phyloP scores from a whole-genome alignment of 2,888 invertebrate genomes.

The Melipona bicolor region DNA sequence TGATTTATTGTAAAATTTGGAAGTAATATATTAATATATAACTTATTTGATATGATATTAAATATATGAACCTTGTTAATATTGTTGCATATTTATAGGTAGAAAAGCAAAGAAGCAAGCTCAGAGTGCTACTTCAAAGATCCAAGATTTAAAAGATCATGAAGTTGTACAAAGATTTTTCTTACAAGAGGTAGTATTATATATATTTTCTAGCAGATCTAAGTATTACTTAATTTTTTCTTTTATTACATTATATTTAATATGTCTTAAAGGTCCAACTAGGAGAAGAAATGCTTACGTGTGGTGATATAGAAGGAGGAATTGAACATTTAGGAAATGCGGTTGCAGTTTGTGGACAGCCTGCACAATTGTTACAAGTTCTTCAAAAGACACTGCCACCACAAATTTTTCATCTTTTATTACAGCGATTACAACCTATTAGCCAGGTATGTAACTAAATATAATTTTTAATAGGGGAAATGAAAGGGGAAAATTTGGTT shows the following conservation, averaged over 20 bases:
- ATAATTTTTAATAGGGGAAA: background rate
- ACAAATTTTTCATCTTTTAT: slow-evolving; percentile 95
- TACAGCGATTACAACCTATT: slow-evolving; percentile 91
- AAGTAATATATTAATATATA: background rate
- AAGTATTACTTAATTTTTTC: background rate
- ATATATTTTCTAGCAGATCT: background rate
- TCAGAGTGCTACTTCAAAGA: slow-evolving; percentile 79
- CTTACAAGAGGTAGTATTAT: slow-evolving; percentile 86
- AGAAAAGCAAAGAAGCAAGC: slow-evolving; percentile 87
- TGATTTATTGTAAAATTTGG: background rate
- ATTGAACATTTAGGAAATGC: slow-evolving; percentile 98
- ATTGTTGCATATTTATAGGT: slow-evolving; percentile 83
- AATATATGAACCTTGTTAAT: background rate
- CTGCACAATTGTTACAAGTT: slow-evolving; percentile 93
- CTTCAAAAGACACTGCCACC: slow-evolving; percentile 98
- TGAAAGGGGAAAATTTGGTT: slow-evolving; percentile 17
- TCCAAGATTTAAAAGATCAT: slow-evolving; percentile 96
- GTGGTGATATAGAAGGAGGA: slow-evolving; percentile 95
- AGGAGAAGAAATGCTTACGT: slow-evolving; percentile 95
- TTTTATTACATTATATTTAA: background rate
- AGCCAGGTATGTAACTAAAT: slow-evolving; percentile 84
- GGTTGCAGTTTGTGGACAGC: slow-evolving; percentile 98
- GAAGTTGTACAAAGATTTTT: slow-evolving; percentile 97
- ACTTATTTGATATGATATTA: background rate
- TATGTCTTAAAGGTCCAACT: slow-evolving; percentile 90